Conservation (phyloP, 2,797 vertebrate genomes). For the Propithecus deckenii region DNA sequence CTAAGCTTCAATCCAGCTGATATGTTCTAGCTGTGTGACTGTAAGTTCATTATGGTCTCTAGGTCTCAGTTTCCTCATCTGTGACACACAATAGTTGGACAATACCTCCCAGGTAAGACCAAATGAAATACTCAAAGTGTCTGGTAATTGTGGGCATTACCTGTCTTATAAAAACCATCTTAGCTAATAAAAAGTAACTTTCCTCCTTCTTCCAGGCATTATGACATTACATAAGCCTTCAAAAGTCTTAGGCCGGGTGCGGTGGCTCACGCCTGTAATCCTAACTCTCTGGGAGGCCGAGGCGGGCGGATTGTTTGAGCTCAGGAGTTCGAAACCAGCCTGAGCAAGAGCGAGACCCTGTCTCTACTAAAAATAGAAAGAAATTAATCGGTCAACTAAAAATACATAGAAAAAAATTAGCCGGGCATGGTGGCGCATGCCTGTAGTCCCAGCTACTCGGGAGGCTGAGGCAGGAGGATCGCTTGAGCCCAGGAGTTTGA, state of each 20-base stretch:
- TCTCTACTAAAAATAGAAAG: too few relatives aligned
- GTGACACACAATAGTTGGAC: constrained; percentile 7
- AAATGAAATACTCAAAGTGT: constrained; percentile 34
- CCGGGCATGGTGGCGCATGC: too few relatives aligned
- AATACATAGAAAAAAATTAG: too few relatives aligned
- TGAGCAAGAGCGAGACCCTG: too few relatives aligned
- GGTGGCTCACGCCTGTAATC: too few relatives aligned
- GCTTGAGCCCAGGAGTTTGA: too few relatives aligned
- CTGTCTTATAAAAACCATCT: constrained; percentile 7
- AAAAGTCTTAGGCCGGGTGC: not conserved
- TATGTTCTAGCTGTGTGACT: not conserved
- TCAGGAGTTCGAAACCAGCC: too few relatives aligned
- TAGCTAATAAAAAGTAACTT: constrained; percentile 12
- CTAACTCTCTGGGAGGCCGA: too few relatives aligned
- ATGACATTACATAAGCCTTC: not conserved
- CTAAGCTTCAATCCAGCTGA: constrained; percentile 30
- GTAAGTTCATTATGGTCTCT: not conserved
- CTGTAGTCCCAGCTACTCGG: too few relatives aligned
- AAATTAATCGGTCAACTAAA: too few relatives aligned
- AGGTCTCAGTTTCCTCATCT: constrained; percentile 11
- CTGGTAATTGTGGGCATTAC: not conserved
- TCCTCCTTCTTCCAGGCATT: not conserved
- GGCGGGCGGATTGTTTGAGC: too few relatives aligned
- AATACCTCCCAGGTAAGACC: constrained; percentile 21
- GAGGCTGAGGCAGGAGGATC: too few relatives aligned